Conservation (phyloP, 2,888 invertebrate species). For the Melipona bicolor region DNA sequence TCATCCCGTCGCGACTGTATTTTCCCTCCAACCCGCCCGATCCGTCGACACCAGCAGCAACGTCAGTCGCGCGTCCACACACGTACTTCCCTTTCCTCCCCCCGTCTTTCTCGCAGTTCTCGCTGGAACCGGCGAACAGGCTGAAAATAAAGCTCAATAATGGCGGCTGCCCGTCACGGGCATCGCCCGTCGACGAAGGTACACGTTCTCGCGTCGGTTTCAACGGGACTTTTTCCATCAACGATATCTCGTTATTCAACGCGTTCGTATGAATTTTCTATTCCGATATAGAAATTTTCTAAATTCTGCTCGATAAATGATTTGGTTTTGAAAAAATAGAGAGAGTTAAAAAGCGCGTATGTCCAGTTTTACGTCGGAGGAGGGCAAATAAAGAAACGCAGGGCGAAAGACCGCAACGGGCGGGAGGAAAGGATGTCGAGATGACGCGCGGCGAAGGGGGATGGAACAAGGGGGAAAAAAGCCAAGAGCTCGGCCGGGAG, state of each 20-base stretch:
- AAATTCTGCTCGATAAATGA: neutral
- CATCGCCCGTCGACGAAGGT: constrained; percentile 19
- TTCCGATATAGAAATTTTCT: neutral
- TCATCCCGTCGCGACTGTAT: constrained; percentile 74
- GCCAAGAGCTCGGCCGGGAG: constrained; percentile 42
- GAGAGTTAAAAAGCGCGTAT: neutral
- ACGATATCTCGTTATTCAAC: constrained; percentile 51
- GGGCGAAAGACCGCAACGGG: constrained; percentile 38
- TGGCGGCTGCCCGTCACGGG: constrained; percentile 68
- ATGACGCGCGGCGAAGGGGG: constrained; percentile 10
- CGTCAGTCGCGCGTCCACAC: constrained; percentile 67
- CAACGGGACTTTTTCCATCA: neutral
- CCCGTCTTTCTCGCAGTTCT: constrained; percentile 22
- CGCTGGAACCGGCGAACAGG: constrained; percentile 48
- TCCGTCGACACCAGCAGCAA: constrained; percentile 59
- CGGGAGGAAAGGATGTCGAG: neutral
- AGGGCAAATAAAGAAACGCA: neutral
- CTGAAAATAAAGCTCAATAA: constrained; percentile 79
- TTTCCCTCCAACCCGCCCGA: constrained; percentile 64
- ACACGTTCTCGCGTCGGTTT: neutral
- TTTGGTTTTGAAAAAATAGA: neutral
- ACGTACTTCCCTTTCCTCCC: neutral
- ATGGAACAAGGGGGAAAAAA: constrained; percentile 29
- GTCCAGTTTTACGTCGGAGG: neutral
- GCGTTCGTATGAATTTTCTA: constrained; percentile 19